Base-by-base conservation (phyloP, 2,113 vertebrate species). In the Sterrhoptilus dennistouni region DNA sequence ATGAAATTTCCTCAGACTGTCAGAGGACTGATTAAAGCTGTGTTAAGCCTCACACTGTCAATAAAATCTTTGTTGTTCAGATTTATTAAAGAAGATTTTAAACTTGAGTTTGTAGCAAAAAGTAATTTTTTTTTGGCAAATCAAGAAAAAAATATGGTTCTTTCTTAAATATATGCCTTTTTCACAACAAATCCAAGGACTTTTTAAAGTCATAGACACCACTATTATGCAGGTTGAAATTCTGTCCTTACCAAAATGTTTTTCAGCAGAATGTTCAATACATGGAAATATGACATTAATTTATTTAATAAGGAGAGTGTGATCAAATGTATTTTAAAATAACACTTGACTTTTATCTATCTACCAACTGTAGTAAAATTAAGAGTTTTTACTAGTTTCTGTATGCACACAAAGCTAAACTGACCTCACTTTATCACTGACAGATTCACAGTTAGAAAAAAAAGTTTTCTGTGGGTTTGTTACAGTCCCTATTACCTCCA, bases 401-500 rank as follows among this genome's bases (percentile, higher is more conserved):
- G 33, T 84, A 44, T 9, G 8, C 31, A 63, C 9, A 47, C 8
- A 84, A 75, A 75, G 23, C 35, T 71, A 66, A 36, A 44, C 14
- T 81, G 38, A 64, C 11, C 86, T 89, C 31, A 60, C 4, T 72
- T 89, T 28, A 87, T 11, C n/a, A 78, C 2, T 42, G 21, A 86
- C 78, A 63, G 19, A 70, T 45, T 68, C 66, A 72, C 4, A 63
- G 29, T 49, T 61, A 49, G n/a, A 49, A 31, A 9, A 87, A 88
- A 44, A 65, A 59, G 13, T 7, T 57, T 76, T 20, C 42, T 10
- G 3, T 56, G n/a, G 15, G 76, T 27, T 77, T 78, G 4, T 72
- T 89, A 35, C 7, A 69, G 11, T 96, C 84, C 64, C 78, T 88
- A 87, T 98, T 99, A 99, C 99, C 99, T 99, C 99, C 99, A 93